Conservation (phyloP, 23 tunicate species). For the Ciona savignyi region DNA sequence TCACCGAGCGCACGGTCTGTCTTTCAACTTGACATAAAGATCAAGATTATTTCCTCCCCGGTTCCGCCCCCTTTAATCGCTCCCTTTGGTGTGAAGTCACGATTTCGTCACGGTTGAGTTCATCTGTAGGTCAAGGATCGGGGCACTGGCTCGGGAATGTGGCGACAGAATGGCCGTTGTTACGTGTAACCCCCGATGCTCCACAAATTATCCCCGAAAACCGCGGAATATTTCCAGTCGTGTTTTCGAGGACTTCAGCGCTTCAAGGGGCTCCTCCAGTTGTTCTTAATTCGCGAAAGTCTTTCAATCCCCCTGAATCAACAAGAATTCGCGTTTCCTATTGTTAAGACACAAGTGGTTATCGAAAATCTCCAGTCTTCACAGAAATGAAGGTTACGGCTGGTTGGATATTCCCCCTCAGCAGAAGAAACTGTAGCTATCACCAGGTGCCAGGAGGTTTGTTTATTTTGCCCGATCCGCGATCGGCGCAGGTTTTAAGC, state of each 20-base stretch:
- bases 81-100: background rate
- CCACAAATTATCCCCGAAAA: no score
- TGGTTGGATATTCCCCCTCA: background rate
- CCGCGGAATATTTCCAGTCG: no score
- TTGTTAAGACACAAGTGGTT: background rate
- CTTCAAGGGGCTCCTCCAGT: background rate
- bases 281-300: background rate
- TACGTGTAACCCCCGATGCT: background rate
- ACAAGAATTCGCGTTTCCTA: background rate
- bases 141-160: background rate
- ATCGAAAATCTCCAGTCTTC: background rate
- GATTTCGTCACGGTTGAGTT: background rate
- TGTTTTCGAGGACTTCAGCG: no score
- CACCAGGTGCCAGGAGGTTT: background rate
- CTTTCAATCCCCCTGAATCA: background rate
- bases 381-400: background rate
- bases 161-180: background rate
- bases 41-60: background rate
- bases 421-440: background rate
- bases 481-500: no score
- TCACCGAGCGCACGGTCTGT: no score
- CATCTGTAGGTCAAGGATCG: background rate
- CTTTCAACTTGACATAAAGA: background rate
- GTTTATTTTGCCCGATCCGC: background rate
- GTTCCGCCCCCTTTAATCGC: background rate